Evolutionary conservation across 2,113 vertebrate species (phyloP).

Genomic region (Sitta europaea): DNA sequence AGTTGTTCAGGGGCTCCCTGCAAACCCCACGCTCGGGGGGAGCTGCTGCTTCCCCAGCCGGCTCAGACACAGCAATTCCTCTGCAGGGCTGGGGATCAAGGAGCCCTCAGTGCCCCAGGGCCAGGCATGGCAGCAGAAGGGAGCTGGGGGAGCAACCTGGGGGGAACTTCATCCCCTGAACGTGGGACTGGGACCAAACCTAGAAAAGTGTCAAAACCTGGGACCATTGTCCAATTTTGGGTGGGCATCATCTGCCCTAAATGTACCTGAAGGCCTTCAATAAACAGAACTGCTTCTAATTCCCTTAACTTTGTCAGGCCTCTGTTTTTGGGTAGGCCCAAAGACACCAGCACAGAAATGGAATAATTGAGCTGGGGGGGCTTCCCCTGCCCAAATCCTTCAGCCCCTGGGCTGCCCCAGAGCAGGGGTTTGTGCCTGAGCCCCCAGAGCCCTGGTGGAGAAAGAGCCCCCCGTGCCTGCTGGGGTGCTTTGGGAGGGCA

Average conservation of each 20-base stretch:
- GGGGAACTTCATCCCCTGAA: neutral
- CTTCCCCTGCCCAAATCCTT: neutral
- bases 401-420: neutral
- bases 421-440: neutral
- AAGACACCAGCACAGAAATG: neutral
- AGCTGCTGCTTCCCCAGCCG: neutral
- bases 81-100: neutral
- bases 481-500: neutral
- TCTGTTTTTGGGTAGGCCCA: neutral
- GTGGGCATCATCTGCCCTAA: too few relatives aligned
- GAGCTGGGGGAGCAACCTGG: neutral
- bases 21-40: rapidly evolving
- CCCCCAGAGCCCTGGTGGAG: neutral
- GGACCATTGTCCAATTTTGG: too few relatives aligned
- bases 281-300: neutral
- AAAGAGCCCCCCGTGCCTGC: rapidly evolving
- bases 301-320: too few relatives aligned
- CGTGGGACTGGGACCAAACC: neutral
- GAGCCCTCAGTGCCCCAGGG: neutral
- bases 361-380: neutral
- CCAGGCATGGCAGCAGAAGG: neutral
- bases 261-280: neutral
- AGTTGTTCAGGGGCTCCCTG: too few relatives aligned
- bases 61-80: neutral
- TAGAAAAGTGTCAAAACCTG: neutral